phyloP scores from a whole-genome alignment of 1,140 invertebrate species.

The Euschistus heros region DNA sequence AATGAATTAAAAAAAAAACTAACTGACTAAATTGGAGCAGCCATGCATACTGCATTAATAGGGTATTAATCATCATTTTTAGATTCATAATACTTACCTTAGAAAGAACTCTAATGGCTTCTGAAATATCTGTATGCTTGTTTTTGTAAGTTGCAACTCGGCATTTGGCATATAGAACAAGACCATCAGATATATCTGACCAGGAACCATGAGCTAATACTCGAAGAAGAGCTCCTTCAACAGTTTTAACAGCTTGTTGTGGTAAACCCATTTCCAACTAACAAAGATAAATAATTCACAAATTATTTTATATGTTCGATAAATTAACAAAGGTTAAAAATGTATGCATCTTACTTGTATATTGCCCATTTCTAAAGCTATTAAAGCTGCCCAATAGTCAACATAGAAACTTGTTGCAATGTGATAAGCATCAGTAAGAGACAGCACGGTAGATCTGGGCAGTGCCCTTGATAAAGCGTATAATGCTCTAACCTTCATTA shows the following conservation, averaged over 20 bases:
- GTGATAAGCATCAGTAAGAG: slow-evolving; percentile 58
- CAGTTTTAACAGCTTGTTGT: slow-evolving; percentile 55
- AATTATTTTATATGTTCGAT: not conserved
- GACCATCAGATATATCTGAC: slow-evolving; percentile 61
- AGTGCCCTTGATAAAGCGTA: slow-evolving; percentile 59
- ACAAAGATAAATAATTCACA: slow-evolving; percentile 28
- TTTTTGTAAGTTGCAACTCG: slow-evolving; percentile 35
- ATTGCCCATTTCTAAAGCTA: slow-evolving; percentile 69
- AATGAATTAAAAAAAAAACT: too few species aligned
- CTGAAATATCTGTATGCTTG: slow-evolving; percentile 44
- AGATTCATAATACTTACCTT: slow-evolving; percentile 30
- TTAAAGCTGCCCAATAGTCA: slow-evolving; percentile 57
- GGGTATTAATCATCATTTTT: too few species aligned
- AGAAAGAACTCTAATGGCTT: slow-evolving; percentile 51
- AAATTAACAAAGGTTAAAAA: too few species aligned
- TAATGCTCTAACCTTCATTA: slow-evolving; percentile 52
- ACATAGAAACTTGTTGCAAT: slow-evolving; percentile 59
- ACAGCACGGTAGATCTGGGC: slow-evolving; percentile 43
- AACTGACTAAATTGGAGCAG: too few species aligned
- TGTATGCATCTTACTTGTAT: slow-evolving; percentile 39
- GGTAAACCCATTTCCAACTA: slow-evolving; percentile 61
- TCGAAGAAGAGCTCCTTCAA: slow-evolving; percentile 55
- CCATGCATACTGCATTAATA: too few species aligned
- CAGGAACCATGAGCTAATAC: slow-evolving; percentile 68
- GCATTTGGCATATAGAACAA: slow-evolving; percentile 38